phyloP scores from a whole-genome alignment of 2,113 vertebrate genomes.

The Spilogale gracilis region DNA sequence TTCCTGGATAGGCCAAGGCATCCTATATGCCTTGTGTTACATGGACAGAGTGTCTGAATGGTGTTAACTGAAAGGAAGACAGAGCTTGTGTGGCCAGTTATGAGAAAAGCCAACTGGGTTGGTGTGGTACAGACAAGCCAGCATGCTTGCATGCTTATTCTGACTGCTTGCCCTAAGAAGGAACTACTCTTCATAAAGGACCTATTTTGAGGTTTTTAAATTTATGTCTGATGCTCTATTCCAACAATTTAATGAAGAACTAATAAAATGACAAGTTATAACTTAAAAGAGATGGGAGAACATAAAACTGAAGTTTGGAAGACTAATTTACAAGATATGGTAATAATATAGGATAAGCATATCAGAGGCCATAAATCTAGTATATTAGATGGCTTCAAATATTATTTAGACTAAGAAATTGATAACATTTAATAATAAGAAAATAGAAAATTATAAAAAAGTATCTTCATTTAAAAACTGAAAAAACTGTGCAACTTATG shows the following conservation, averaged over 20 bases:
- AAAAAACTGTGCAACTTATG: neutral
- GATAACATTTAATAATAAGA: neutral
- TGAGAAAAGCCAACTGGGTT: constrained; percentile 87
- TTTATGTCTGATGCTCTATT: neutral
- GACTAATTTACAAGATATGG: neutral
- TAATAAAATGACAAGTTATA: neutral
- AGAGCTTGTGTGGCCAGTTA: constrained; percentile 74
- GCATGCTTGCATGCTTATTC: neutral
- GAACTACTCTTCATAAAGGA: neutral
- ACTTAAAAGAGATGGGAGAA: neutral
- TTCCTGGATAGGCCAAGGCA: constrained; percentile 89
- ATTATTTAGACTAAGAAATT: neutral
- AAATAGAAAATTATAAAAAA: neutral
- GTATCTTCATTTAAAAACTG: neutral
- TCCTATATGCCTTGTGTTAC: constrained; percentile 89
- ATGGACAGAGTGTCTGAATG: constrained; percentile 84
- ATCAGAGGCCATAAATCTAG: neutral
- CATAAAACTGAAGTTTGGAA: neutral
- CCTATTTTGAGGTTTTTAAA: neutral
- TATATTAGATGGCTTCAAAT: neutral
- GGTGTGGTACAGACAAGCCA: constrained; percentile 93
- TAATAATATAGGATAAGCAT: neutral
- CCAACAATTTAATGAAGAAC: neutral
- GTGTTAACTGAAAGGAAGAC: constrained; percentile 81
- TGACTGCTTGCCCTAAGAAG: neutral